Percentiles rank a stretch among this genome's conserved stretches.
phyloP scores from a whole-genome alignment of 2,888 invertebrate genomes.

The Deilephila porcellus region DNA sequence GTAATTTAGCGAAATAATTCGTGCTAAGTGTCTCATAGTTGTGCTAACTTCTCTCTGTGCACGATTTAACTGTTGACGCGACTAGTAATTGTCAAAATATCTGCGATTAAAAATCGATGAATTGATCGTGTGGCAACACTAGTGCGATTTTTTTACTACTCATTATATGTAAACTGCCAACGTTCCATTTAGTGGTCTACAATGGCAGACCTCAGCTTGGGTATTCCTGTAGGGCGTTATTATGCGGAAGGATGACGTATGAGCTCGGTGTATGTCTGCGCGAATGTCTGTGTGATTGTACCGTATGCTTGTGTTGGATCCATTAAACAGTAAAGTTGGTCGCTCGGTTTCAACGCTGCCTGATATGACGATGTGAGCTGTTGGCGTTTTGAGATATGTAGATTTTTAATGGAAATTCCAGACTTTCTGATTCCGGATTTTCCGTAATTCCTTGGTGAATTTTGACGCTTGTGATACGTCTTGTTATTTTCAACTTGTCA shows the following conservation, averaged over 20 bases:
- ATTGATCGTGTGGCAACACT: slow-evolving; percentile 7
- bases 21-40: neutral
- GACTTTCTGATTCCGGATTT: no score
- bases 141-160: neutral
- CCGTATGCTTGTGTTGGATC: slow-evolving; percentile 66
- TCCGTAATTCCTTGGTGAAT: no score
- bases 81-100: neutral
- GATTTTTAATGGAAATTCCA: neutral
- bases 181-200: slow-evolving; percentile 51
- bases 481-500: no score
- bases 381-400: no score
- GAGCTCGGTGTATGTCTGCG: slow-evolving; percentile 43
- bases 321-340: slow-evolving; percentile 57
- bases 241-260: slow-evolving; percentile 46
- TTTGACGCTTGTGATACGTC: no score
- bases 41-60: neutral
- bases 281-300: slow-evolving; percentile 44
- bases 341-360: slow-evolving; percentile 49
- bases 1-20: neutral
- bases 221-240: slow-evolving; percentile 49
- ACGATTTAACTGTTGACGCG: neutral
- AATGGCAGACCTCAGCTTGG: slow-evolving; percentile 54
- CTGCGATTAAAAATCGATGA: slow-evolving; percentile 1
- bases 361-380: neutral
- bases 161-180: slow-evolving; percentile 49